Percentiles rank a stretch among this genome's conserved stretches.
Evolutionary conservation across 2,113 vertebrate genomes (phyloP).

Genomic region (Suncus etruscus): DNA sequence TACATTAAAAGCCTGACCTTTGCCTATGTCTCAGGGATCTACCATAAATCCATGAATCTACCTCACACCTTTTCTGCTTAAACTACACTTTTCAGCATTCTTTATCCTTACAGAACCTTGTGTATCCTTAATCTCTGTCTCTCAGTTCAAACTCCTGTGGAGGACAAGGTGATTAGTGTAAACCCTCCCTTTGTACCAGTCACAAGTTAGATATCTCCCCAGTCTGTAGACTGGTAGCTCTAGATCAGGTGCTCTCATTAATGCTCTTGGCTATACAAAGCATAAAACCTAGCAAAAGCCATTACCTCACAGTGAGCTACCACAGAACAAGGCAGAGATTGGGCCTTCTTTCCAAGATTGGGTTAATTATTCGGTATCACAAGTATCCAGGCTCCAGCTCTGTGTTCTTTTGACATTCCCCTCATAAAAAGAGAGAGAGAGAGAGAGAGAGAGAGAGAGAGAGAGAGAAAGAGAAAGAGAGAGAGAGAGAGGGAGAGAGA

Average conservation of each 20-base stretch:
- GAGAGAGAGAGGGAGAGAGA: too few relatives aligned
- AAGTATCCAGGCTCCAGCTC: background rate
- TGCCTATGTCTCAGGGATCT: background rate
- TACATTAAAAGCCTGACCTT: background rate
- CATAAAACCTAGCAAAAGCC: slow-evolving; percentile 20
- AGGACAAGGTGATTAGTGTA: background rate
- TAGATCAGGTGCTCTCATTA: background rate
- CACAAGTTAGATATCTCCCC: background rate
- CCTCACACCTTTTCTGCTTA: background rate
- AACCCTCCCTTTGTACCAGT: background rate
- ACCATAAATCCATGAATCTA: background rate
- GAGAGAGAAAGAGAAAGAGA: too few relatives aligned
- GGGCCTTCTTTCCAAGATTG: background rate
- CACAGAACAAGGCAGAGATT: background rate
- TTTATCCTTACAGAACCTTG: background rate
- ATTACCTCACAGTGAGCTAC: background rate
- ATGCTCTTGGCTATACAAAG: background rate
- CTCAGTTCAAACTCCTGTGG: too few relatives aligned
- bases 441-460: too few relatives aligned
- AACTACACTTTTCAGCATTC: background rate
- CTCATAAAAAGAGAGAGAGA: too few relatives aligned
- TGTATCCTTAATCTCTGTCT: background rate
- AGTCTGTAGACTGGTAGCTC: background rate
- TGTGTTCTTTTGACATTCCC: background rate
- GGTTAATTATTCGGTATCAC: background rate